Evolutionary conservation across 2,888 invertebrate genomes (phyloP).

Genomic region (Athetis lepigone): DNA sequence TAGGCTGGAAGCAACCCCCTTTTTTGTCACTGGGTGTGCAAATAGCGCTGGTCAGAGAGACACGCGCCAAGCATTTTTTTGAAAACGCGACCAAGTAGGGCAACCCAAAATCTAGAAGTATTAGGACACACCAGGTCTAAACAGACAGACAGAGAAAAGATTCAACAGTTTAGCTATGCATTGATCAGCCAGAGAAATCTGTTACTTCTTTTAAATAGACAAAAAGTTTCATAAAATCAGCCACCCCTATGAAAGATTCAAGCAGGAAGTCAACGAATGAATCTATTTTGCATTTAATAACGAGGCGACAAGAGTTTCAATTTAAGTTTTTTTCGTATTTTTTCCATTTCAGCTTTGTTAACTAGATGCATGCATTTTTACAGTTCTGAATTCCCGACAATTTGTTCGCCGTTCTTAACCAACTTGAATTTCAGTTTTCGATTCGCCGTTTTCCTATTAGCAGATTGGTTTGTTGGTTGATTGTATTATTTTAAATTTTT

Average conservation of each 20-base stretch:
- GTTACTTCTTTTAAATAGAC: too few species aligned
- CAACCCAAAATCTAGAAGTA: too few species aligned
- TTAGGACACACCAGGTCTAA: too few species aligned
- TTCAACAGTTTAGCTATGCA: too few species aligned
- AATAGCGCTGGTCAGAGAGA: too few species aligned
- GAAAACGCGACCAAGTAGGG: too few species aligned
- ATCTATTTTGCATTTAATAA: slow-evolving; percentile 67
- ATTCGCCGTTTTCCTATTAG: slow-evolving; percentile 47
- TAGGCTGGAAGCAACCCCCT: too few species aligned
- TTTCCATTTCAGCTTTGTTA: slow-evolving; percentile 57
- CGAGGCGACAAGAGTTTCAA: slow-evolving; percentile 68
- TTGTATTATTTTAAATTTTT: slow-evolving; percentile 51
- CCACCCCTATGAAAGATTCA: slow-evolving; percentile 29
- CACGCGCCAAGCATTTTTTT: too few species aligned
- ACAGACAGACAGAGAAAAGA: too few species aligned
- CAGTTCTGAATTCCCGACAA: slow-evolving; percentile 33
- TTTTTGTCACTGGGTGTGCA: too few species aligned
- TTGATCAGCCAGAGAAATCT: too few species aligned
- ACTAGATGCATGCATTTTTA: slow-evolving; percentile 58
- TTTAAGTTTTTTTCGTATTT: slow-evolving; percentile 61
- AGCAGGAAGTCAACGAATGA: slow-evolving; percentile 53
- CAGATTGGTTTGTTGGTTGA: slow-evolving; percentile 33
- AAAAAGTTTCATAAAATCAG: background rate
- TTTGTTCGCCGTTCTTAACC: slow-evolving; percentile 32
- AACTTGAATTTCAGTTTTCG: slow-evolving; percentile 49